phyloP scores from a whole-genome alignment of 1,140 invertebrate species.

The Varroa destructor region DNA sequence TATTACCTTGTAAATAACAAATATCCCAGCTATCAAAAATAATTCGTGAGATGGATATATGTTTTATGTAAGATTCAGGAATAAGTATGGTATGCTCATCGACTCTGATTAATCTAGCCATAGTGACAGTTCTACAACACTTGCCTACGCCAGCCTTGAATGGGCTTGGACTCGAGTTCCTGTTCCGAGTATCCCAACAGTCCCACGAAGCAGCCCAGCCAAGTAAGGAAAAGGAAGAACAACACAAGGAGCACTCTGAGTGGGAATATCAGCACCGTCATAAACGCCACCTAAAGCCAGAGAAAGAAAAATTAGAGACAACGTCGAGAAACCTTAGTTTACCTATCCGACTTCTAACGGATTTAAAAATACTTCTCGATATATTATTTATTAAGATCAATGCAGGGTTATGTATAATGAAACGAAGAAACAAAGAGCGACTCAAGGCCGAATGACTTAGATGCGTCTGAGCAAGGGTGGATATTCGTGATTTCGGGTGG shows the following conservation, averaged over 20 bases:
- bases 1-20: too few species aligned
- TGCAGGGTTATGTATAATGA: not conserved
- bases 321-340: too few species aligned
- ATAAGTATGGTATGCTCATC: too few species aligned
- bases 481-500: not conserved
- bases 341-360: not conserved
- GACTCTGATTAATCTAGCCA: too few species aligned
- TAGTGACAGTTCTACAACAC: not conserved
- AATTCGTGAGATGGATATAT: too few species aligned
- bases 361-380: not conserved
- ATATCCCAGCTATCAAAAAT: too few species aligned
- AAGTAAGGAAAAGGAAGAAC: conserved; percentile 18
- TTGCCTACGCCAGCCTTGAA: conserved; percentile 19
- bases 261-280: conserved; percentile 9
- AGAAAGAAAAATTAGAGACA: not conserved
- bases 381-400: not conserved
- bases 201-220: conserved; percentile 25
- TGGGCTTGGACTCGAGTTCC: conserved; percentile 22
- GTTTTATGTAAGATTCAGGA: too few species aligned
- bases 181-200: conserved; percentile 26
- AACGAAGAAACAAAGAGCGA: not conserved
- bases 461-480: not conserved
- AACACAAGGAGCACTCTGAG: not conserved
- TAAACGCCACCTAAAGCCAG: not conserved
- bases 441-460: not conserved